These are phyloP conservation scores for Emydocephalus ijimae DNA, from an alignment of 2,113 vertebrate species.

Conservation along the genomic window DNA sequence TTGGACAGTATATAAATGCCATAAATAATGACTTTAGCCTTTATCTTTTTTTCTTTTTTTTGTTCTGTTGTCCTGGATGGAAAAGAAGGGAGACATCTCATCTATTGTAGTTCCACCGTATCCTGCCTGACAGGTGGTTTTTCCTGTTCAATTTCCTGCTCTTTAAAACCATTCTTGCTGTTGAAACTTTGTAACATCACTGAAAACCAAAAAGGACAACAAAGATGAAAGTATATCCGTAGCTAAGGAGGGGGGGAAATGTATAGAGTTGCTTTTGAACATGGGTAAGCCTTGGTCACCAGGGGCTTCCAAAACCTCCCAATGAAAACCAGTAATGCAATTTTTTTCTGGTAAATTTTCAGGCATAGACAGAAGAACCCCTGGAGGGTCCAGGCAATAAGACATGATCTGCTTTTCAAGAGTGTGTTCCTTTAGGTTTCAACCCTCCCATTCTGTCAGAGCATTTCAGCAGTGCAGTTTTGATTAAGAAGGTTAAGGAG, in stretches of 20 bases:
- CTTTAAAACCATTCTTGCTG: neutral
- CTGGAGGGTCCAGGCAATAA: neutral
- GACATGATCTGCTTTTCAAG: neutral
- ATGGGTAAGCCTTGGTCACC: neutral
- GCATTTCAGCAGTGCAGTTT: neutral
- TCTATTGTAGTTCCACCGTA: constrained; percentile 22
- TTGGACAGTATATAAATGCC: neutral
- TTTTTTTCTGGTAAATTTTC: neutral
- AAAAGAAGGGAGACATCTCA: neutral
- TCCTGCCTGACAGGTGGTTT: neutral
- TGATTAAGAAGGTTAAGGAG: neutral
- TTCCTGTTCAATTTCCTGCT: neutral
- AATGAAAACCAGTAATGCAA: too few species aligned
- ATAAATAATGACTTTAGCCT: neutral
- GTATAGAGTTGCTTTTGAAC: neutral
- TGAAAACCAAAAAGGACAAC: neutral
- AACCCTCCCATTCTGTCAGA: neutral
- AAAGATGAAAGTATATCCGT: neutral
- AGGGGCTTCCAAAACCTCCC: neutral
- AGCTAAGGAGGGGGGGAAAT: neutral
- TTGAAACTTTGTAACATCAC: neutral
- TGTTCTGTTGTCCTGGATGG: neutral
- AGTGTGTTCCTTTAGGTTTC: neutral
- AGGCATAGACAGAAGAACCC: neutral
- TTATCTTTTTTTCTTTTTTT: neutral